Evolutionary conservation across 2,797 vertebrate species (phyloP), one percentile per base, ranked within the genome.

Genomic region (Champsocephalus esox): DNA sequence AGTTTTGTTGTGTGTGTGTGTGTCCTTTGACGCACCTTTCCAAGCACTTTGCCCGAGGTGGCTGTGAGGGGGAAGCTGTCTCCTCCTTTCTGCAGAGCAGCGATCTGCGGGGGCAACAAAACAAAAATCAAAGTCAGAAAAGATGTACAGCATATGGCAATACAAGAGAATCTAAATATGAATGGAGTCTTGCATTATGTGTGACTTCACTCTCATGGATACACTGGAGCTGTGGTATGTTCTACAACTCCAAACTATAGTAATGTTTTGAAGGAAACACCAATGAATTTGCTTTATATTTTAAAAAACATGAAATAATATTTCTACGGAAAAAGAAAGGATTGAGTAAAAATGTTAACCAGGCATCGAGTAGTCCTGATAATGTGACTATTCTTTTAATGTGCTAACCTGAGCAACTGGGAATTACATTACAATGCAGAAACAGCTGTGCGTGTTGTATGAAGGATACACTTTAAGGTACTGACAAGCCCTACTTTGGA

Each of bases 1-100:
- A 50, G 11, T 34, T 52, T 43, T 64, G 32, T 46, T 28, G 24
- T 28, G 24, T 28, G 24, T 28, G 24, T 28, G 24, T 3, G 24
- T 28, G 24, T 28, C 79, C 75, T 80, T 54, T 74, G 69, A 81
- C 93, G 92, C 80, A 98, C 97, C 95, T 96, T 95, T 71, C 97
- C 97, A 54, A 97, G 93, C 58, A 96, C 82, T 65, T 85, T 92
- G 70, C 97, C 97, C 0, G 97, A 96, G 75, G 83, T 34, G 9
- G 94, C 93, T 0, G n/a, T 89, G 82, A 99, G 93, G 2, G 96
- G 94, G 83, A 98, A 99, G 0, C 91, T 43, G 80, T 97, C 96
- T 87, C 97, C 97, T 82, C 87, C 94, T 72, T 77, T 94, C 84
- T 89, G 93, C 80, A 99, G 91, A 64, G 88, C 82, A 32, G 88